phyloP scores from a whole-genome alignment of 2,888 invertebrate genomes.

The Brachynemurus nebulosus region DNA sequence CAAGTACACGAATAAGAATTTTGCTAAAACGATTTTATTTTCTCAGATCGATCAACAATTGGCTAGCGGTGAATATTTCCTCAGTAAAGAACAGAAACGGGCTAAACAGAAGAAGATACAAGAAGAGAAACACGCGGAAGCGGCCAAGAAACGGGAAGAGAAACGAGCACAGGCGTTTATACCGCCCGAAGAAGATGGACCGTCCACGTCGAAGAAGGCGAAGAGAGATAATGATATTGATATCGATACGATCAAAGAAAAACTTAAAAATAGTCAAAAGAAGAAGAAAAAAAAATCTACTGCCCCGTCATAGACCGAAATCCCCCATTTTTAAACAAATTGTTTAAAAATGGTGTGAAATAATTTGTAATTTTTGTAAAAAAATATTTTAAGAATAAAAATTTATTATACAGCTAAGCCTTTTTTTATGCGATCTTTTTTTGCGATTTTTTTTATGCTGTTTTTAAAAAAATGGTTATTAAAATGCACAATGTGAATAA shows the following conservation, averaged over 20 bases:
- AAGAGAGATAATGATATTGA: conserved; percentile 39
- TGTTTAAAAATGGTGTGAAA: too few relatives aligned
- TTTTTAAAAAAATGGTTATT: too few relatives aligned
- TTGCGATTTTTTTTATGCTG: too few relatives aligned
- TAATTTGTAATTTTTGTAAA: too few relatives aligned
- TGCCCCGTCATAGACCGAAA: too few relatives aligned
- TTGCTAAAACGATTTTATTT: conserved; percentile 5
- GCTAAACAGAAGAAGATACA: conserved; percentile 58
- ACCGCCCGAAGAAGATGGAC: conserved; percentile 53
- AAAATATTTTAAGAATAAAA: too few relatives aligned
- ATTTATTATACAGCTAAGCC: too few relatives aligned
- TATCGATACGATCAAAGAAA: conserved; percentile 57
- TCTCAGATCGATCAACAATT: conserved; percentile 67
- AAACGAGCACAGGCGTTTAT: conserved; percentile 67
- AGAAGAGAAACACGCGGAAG: conserved; percentile 62
- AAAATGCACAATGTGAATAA: too few relatives aligned
- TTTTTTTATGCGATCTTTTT: too few relatives aligned
- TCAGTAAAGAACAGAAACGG: conserved; percentile 68
- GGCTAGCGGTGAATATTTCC: conserved; percentile 94
- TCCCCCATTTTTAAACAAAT: too few relatives aligned
- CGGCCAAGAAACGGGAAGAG: conserved; percentile 58
- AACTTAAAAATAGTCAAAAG: conserved; percentile 54
- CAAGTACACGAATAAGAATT: background rate
- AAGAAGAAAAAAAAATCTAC: conserved; percentile 28
- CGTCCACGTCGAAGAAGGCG: conserved; percentile 22